phyloP scores from a whole-genome alignment of 1,140 invertebrate genomes.

The Papilio polyxenes region DNA sequence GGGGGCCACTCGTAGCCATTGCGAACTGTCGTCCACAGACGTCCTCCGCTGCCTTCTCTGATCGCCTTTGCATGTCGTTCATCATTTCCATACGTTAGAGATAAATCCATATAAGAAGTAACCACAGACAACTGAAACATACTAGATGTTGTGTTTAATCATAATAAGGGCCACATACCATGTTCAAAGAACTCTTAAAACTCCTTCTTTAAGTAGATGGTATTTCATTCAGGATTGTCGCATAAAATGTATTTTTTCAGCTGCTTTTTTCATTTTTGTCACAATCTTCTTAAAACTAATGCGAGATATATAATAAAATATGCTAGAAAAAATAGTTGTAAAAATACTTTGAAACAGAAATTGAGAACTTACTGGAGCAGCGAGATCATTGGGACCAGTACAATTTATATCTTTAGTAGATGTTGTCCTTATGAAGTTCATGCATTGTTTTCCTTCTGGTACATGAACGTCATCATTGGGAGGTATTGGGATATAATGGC shows the following conservation, averaged over 20 bases:
- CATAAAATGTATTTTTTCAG: too few relatives aligned
- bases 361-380: constrained; percentile 82
- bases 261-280: too few relatives aligned
- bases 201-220: too few relatives aligned
- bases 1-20: constrained; percentile 40
- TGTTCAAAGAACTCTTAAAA: too few relatives aligned
- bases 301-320: too few relatives aligned
- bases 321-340: neutral
- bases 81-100: constrained; percentile 35
- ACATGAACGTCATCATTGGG: constrained; percentile 87
- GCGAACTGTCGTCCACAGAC: constrained; percentile 25
- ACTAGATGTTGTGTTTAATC: neutral
- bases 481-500: constrained; percentile 91
- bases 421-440: constrained; percentile 89
- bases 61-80: constrained; percentile 6
- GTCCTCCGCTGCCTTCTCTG: constrained; percentile 29
- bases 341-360: neutral
- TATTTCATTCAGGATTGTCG: too few relatives aligned
- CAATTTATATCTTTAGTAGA: constrained; percentile 85
- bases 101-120: constrained; percentile 40
- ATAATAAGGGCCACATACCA: neutral
- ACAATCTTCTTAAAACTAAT: too few relatives aligned
- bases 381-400: constrained; percentile 79
- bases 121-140: constrained; percentile 38
- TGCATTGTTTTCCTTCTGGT: constrained; percentile 84